Conservation (phyloP, 2,888 invertebrate species). For the Leptinotarsa rubiginosa region DNA sequence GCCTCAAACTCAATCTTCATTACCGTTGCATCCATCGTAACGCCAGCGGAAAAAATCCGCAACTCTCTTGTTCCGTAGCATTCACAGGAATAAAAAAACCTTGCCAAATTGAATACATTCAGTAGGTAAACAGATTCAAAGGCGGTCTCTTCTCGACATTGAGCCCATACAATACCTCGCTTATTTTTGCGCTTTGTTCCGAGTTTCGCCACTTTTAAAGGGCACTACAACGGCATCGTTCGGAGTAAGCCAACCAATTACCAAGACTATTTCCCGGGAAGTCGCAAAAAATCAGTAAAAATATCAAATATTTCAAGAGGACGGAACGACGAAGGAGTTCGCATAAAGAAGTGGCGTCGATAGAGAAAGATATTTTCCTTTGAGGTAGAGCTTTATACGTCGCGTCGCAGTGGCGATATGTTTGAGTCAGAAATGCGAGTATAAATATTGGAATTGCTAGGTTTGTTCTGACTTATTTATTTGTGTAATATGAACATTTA, state of each 20-base stretch:
- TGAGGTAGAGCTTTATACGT: neutral
- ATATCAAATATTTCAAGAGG: slow-evolving; percentile 31
- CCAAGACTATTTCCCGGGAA: slow-evolving; percentile 37
- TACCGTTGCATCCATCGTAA: neutral
- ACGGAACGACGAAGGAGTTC: neutral
- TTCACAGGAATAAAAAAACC: neutral
- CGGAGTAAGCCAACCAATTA: slow-evolving; percentile 41
- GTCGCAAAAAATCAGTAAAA: slow-evolving; percentile 35
- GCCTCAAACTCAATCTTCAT: neutral
- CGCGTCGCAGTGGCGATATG: neutral
- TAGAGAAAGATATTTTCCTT: slow-evolving; percentile 4
- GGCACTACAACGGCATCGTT: slow-evolving; percentile 49
- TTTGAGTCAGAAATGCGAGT: neutral
- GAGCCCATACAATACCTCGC: slow-evolving; percentile 45
- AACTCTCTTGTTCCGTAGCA: neutral
- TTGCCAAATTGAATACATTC: slow-evolving; percentile 11
- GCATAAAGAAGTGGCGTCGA: neutral
- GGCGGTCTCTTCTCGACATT: slow-evolving; percentile 29
- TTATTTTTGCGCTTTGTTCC: slow-evolving; percentile 44
- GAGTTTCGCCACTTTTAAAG: slow-evolving; percentile 44
- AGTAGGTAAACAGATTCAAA: slow-evolving; percentile 36
- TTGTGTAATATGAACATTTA: neutral
- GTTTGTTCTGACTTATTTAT: neutral
- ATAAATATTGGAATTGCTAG: neutral
- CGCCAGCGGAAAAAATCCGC: neutral